Conservation (phyloP, 2,888 invertebrate species). For the Thymelicus acteon region DNA sequence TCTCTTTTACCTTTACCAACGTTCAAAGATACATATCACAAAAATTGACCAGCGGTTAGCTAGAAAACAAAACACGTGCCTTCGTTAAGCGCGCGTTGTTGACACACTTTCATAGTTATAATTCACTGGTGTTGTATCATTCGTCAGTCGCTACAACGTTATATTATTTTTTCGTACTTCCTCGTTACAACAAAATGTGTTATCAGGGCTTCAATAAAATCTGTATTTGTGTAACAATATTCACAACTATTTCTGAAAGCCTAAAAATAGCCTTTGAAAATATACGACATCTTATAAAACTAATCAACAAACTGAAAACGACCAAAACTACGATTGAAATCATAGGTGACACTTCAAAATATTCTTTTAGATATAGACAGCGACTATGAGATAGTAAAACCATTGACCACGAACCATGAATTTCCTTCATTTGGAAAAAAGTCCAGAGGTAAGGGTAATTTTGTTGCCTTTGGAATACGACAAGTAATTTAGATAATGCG, state of each 20-base stretch:
- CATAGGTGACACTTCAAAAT: too few relatives aligned
- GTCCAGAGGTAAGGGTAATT: constrained; percentile 18
- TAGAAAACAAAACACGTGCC: background rate
- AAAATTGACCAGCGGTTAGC: background rate
- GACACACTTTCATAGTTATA: constrained; percentile 70
- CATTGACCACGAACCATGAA: constrained; percentile 3
- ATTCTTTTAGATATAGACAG: background rate
- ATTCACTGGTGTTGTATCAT: constrained; percentile 56
- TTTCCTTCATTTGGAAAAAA: constrained; percentile 1
- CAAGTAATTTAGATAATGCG: constrained; percentile 48
- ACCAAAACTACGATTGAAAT: too few relatives aligned
- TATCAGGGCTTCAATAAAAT: too few relatives aligned
- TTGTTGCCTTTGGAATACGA: constrained; percentile 50
- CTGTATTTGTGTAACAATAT: background rate
- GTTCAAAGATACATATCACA: too few relatives aligned
- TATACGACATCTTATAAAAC: too few relatives aligned
- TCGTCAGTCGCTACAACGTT: background rate
- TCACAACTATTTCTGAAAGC: background rate
- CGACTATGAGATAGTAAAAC: background rate
- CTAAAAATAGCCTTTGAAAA: too few relatives aligned
- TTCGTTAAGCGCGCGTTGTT: constrained; percentile 48
- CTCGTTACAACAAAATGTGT: background rate
- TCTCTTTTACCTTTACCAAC: too few relatives aligned
- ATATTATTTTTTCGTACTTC: background rate
- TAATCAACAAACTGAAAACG: too few relatives aligned